Base-by-base conservation (phyloP, 2,113 vertebrate species). In the Tretioscincus oriximinensis region DNA sequence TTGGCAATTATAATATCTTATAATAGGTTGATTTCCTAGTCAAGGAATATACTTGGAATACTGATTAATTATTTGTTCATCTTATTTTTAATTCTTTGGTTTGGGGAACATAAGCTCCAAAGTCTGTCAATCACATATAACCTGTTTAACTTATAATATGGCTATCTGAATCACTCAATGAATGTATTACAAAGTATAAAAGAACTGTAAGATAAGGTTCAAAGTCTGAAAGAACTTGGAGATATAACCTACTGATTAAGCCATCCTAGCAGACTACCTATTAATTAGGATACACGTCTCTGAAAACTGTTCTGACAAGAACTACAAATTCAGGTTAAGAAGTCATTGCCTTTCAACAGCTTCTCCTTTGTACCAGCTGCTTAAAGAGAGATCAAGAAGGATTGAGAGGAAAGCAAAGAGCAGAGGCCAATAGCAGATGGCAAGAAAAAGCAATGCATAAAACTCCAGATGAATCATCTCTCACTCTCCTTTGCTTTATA, bases 311-410 rank as follows among this genome's bases (percentile, higher is more conserved):
- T 1, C 1, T 1, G 74, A 16, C 66, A 82, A 86, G 72, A 45
- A 7, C n/a, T 82, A 75, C 74, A 88, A 61, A 74, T 51, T 79
- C 60, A 81, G 20, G 29, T 74, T 68, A 67, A 60, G 76, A 79
- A 20, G n/a, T 22, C 83, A 70, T 72, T 22, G 79, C 87, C 77
- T 88, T 85, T 84, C 54, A 7, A 81, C 28, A 84, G 76, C 29
- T 82, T 81, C 85, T 83, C 66, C 80, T 89, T 74, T 83, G 60
- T 29, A 82, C 84, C 79, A 92, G 86, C 82, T 89, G 76, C 88
- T 84, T 77, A 58, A n/a, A 84, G 77, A 74, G 0, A 58, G 54
- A 58, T 58, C 54, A 58, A 84, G 71, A 2, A 67, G 72, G 61
- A 73, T 28, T 3, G 67, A 74, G 63, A 22, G 21, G 73, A 65